Base-by-base conservation (phyloP, 2,888 invertebrate genomes). In the Orchestes rusci region DNA sequence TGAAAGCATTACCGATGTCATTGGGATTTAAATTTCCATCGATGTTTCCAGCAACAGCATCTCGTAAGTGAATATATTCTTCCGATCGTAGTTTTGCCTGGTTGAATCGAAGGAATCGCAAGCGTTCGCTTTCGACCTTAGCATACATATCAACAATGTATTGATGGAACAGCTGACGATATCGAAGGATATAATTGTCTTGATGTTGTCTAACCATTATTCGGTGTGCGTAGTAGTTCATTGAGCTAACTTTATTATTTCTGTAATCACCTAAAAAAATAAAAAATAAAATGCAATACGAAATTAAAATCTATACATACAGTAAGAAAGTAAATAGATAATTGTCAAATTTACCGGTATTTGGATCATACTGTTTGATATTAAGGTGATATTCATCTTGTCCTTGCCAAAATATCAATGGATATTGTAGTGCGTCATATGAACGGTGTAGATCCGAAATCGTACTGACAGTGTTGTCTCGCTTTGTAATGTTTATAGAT, bases 371-470 rank as follows among this genome's bases (percentile, higher is more conserved):
- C 10, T 23, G 5, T 17, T 16, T 38, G n/a, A 8, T n/a, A 23
- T 23, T 10, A 10, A 23, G 5, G 10, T 5, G 10, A 10, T 23
- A 23, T 7, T 10, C 23, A 10, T 23, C 10, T 23, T 56, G 53
- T 36, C 53, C 55, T 49, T 45, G 45, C 41, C 53, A 55, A 46
- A 59, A 59, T 28, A 57, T 42, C 12, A 56, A 29, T 15, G 56
- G 56, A 52, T 70, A 69, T 51, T 64, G 60, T 33, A 68, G 54
- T 16, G 66, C 57, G 45, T 69, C 63, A 45, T 60, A 65, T 38
- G 56, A 56, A 16, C 59, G 54, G 39, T 63, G 61, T 13, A 55
- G 59, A 50, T 63, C 59, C 34, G 29, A 16, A 61, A 31, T 4
- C 31, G 12, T 30, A 5, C 4, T 30, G 13, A 30, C 12, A 5